phyloP scores from a whole-genome alignment of 2,113 vertebrate genomes.

The Halcyon senegalensis region DNA sequence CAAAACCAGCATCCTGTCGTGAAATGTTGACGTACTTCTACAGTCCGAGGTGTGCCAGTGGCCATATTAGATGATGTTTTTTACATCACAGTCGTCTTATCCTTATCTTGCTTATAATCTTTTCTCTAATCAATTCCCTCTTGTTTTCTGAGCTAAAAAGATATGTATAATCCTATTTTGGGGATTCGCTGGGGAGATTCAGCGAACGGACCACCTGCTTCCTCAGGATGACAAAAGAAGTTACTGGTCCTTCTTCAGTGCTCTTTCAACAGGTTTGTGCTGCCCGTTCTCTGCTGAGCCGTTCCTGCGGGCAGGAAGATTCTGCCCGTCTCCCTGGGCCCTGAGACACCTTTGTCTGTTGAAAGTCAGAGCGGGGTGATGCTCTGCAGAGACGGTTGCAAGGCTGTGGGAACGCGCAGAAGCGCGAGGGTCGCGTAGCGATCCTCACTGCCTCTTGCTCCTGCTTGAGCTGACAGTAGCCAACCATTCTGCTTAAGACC shows the following conservation, averaged over 20 bases:
- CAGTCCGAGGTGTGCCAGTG: not conserved
- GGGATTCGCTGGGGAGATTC: not conserved
- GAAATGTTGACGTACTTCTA: not conserved
- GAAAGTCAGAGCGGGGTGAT: not conserved
- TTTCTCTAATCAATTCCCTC: not conserved
- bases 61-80: not conserved
- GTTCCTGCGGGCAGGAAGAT: not conserved
- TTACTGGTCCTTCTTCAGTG: not conserved
- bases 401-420: not conserved
- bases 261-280: not conserved
- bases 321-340: not conserved
- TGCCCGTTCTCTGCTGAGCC: not conserved
- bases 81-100: not conserved
- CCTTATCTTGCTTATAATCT: not conserved
- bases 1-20: not conserved
- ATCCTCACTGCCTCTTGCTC: not conserved
- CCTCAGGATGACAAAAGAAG: not conserved
- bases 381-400: not conserved
- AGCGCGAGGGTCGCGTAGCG: not conserved
- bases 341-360: not conserved
- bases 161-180: not conserved
- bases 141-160: not conserved
- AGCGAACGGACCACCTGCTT: not conserved
- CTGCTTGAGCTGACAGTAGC: not conserved
- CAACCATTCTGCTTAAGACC: conserved; percentile 2